Evolutionary conservation across 2,113 vertebrate species (phyloP).

Genomic region (Cephalopterus ornatus): DNA sequence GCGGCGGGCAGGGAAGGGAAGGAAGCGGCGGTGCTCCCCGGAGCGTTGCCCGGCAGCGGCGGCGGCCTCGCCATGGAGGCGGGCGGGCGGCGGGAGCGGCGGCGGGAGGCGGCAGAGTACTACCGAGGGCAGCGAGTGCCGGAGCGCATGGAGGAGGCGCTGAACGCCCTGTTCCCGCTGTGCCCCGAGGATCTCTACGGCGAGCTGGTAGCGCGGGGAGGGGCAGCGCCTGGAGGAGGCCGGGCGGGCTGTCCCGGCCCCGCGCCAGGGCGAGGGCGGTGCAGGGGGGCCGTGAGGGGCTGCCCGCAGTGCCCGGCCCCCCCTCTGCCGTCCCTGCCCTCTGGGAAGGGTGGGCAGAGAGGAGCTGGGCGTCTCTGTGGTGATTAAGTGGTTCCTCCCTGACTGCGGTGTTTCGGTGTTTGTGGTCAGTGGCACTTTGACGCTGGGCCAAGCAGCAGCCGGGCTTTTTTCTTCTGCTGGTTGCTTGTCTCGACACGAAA

Average conservation of each 20-base stretch:
- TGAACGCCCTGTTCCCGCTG: slow-evolving; percentile 72
- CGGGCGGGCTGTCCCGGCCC: not conserved
- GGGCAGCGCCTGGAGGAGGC: not conserved
- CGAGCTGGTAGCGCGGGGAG: slow-evolving; percentile 74
- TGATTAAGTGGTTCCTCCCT: rapidly evolving
- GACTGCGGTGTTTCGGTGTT: rapidly evolving
- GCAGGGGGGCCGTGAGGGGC: not conserved
- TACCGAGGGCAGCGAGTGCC: slow-evolving; percentile 68
- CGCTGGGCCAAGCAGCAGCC: rapidly evolving
- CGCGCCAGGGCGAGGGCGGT: not conserved
- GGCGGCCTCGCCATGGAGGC: not conserved
- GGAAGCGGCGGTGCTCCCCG: not conserved
- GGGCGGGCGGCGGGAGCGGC: not conserved
- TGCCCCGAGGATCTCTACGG: slow-evolving; percentile 78
- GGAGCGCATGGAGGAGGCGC: slow-evolving; percentile 72
- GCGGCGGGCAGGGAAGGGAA: not conserved
- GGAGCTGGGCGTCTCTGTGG: rapidly evolving
- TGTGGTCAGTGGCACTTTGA: not conserved
- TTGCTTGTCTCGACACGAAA: not conserved
- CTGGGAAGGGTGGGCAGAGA: rapidly evolving
- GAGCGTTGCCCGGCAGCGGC: not conserved
- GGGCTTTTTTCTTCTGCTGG: not conserved
- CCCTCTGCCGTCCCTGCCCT: rapidly evolving
- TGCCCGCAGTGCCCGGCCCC: not conserved
- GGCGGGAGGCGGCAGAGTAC: slow-evolving; percentile 75